A percentile compares a stretch with the other conserved stretches of the same genome.
phyloP scores from a whole-genome alignment of 2,113 vertebrate genomes.

The Hypomesus transpacificus region DNA sequence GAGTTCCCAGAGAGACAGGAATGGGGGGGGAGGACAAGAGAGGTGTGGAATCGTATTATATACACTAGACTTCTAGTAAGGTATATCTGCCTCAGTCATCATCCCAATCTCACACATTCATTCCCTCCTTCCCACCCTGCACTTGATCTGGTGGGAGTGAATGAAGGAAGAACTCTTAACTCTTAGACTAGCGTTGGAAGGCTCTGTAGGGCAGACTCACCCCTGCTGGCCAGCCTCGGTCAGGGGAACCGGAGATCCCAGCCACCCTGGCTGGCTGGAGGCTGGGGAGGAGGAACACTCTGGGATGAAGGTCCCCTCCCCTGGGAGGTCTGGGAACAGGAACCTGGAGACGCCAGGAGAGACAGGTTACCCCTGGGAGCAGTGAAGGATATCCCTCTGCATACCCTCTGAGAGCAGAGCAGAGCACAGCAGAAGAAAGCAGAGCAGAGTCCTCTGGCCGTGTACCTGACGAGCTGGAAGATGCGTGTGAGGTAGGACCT shows the following conservation, averaged over 20 bases:
- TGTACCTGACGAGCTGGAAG: constrained; percentile 86
- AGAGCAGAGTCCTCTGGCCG: not conserved
- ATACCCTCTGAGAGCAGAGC: no score
- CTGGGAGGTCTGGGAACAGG: constrained; percentile 91
- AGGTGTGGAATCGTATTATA: no score
- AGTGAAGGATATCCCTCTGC: no score
- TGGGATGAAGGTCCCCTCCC: constrained; percentile 85
- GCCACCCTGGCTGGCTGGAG: constrained; percentile 5
- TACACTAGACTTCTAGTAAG: no score
- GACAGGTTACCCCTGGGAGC: not conserved
- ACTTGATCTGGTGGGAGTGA: no score
- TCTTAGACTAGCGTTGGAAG: not conserved
- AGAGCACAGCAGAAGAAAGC: not conserved
- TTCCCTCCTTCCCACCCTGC: no score
- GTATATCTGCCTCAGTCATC: no score
- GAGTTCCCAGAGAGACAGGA: no score
- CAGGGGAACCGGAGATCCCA: constrained; percentile 7
- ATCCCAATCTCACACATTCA: no score
- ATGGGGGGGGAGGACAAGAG: no score
- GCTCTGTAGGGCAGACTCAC: constrained; percentile 49
- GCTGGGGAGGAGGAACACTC: constrained; percentile 60
- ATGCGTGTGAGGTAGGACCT: constrained; percentile 87
- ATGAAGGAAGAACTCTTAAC: no score
- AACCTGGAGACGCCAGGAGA: constrained; percentile 72
- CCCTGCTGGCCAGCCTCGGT: constrained; percentile 75